Evolutionary conservation across 1,140 invertebrate genomes (phyloP), one percentile per base, ranked within the genome.

Genomic region (Drosophila lowei): DNA sequence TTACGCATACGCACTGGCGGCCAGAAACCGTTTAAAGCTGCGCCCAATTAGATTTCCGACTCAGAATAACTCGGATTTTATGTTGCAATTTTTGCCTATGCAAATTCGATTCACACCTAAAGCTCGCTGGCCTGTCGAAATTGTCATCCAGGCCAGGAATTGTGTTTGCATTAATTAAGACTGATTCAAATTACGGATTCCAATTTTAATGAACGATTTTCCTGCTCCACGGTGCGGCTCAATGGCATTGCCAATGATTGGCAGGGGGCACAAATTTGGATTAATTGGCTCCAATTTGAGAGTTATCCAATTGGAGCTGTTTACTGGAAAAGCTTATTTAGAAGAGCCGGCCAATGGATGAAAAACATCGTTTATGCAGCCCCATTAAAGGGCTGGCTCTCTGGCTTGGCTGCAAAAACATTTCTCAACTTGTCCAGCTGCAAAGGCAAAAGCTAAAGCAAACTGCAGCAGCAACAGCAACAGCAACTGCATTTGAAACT

Each of bases 401-500:
- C 23, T 23, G 9, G 23, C 25, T 8, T 5, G 28, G 63, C n/a
- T 28, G 34, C 13, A 34, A 34, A 59, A 58, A 54, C 48, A 52
- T 49, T 59, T 55, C 47, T 25, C 61, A 74, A 66, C 61, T 64
- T 56, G 41, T 47, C 52, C 46, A 46, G 43, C 53, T 53, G 68
- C 53, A 38, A 5, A 2, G 13, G 34, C 34, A 38, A 38, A 30
- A 30, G 28, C 28, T 8, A 28, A 28, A 28, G 28, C 28, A 28
- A 56, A 56, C 15, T 59, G 56, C 44, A 54, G 46, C 41, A 25
- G 56, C 42, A 67, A 52, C 41, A 23, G 61, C 23, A 64, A 47
- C 54, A 58, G 62, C 43, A 74, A 56, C 28, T 65, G 71, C 72
- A 66, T 74, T 74, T 66, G 49, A 65, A 74, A 74, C 71, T 74